Percentiles rank a stretch among this genome's conserved stretches.
Evolutionary conservation across 2,888 invertebrate species (phyloP).

Genomic region (Dryomyza anilis): DNA sequence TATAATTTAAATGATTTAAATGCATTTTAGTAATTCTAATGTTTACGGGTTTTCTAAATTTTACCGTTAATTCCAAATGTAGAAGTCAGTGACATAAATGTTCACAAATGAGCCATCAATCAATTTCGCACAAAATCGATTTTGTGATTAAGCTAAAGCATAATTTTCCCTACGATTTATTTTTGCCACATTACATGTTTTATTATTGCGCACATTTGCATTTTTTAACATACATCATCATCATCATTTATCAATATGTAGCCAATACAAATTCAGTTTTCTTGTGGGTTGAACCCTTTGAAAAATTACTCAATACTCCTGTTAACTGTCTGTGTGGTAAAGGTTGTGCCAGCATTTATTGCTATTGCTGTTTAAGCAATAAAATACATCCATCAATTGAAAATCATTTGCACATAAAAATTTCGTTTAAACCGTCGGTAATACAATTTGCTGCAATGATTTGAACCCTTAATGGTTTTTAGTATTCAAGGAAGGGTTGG

Average conservation of each 20-base stretch:
- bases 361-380: slow-evolving; percentile 24
- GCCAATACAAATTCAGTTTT: no score
- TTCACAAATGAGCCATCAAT: no score
- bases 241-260: no score
- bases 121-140: slow-evolving; percentile 11
- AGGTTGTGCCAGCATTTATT: background rate
- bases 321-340: slow-evolving; percentile 13
- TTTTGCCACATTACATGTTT: background rate
- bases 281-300: slow-evolving; percentile 39
- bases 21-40: no score
- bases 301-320: slow-evolving; percentile 53
- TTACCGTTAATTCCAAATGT: no score
- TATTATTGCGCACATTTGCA: slow-evolving; percentile 8
- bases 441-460: no score
- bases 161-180: background rate
- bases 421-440: background rate
- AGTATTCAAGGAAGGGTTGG: no score
- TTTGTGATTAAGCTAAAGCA: slow-evolving; percentile 5
- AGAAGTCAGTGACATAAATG: no score
- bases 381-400: slow-evolving; percentile 38
- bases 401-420: slow-evolving; percentile 33
- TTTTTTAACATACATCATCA: no score
- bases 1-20: no score
- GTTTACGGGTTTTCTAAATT: no score
- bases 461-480: no score